Base-by-base conservation (phyloP, 2,888 invertebrate species). In the Leucophenga maculata region DNA sequence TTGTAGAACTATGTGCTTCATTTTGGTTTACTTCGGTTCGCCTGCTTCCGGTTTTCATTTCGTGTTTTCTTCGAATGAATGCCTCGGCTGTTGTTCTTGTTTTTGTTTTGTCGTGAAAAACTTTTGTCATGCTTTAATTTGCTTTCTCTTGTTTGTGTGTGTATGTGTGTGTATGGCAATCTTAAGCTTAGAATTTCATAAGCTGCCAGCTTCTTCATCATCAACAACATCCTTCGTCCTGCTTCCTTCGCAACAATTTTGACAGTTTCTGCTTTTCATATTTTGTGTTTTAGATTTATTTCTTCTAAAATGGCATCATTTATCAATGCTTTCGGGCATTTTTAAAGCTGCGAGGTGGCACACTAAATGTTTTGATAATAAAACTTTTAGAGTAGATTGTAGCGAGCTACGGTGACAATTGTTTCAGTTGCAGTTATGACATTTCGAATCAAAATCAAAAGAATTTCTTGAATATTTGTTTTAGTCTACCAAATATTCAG, bases 231-330 rank as follows among this genome's bases (percentile, higher is more conserved):
- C n/a, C 9, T 50, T 26, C 20, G 8, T 16, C 4, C 31, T 46
- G 1, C 9, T 64, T 46, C 4, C 39, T 55, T 64, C 48, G 46
- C 16, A 44, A 31, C 72, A 78, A 80, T 83, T 81, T 83, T 81
- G 84, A 82, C 81, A 81, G 84, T 82, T 82, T 77, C n/a, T 62
- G 9, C 50, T 54, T 52, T 65, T 39, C 65, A 65, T 64, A 46
- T 54, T 55, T 72, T 74, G 77, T 83, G 80, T 79, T 81, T n/a
- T 81, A 78, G 82, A 83, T 80, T 81, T 80, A 80, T 80, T 83
- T 79, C 69, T 70, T 72, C 76, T 74, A 72, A 69, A 76, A 71
- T 65, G 70, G 69, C 74, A 76, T 82, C 83, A 84, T 82, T 82
- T 81, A 82, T 84, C 84, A 82, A 78, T 69, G 79, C 83, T 80